Conservation (phyloP, 2,888 invertebrate genomes). For the Osmoderma eremita region DNA sequence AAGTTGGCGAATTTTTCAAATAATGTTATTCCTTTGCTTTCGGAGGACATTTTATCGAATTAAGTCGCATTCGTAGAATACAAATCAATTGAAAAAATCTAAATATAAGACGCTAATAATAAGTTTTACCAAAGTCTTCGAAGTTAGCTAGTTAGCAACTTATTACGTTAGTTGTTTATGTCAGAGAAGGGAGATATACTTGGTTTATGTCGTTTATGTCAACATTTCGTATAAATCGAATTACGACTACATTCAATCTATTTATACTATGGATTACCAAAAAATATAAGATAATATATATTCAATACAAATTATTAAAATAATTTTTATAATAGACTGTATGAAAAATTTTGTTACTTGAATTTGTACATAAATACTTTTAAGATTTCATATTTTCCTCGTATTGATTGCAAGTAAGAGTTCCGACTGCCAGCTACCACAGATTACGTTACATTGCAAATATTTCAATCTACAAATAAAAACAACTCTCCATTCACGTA, state of each 20-base stretch:
- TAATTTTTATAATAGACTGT: not conserved
- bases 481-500: too few species aligned
- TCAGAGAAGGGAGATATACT: too few species aligned
- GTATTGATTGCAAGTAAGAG: too few species aligned
- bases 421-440: too few species aligned
- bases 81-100: constrained; percentile 28
- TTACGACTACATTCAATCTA: constrained; percentile 21
- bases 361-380: too few species aligned
- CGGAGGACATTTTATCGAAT: constrained; percentile 13
- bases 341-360: too few species aligned
- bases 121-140: constrained; percentile 46
- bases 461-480: too few species aligned
- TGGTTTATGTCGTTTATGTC: constrained; percentile 34
- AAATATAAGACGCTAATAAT: constrained; percentile 50
- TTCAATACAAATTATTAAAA: not conserved
- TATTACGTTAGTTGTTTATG: constrained; percentile 37
- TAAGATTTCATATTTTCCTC: too few species aligned
- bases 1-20: constrained; percentile 56
- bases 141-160: constrained; percentile 43
- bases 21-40: constrained; percentile 41
- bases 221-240: constrained; percentile 1
- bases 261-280: too few species aligned
- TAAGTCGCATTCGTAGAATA: not conserved
- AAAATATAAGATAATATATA: too few species aligned
- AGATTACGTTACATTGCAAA: too few species aligned